phyloP scores from a whole-genome alignment of 35 echinoderm and acorn worm species.

The Acanthaster planci region DNA sequence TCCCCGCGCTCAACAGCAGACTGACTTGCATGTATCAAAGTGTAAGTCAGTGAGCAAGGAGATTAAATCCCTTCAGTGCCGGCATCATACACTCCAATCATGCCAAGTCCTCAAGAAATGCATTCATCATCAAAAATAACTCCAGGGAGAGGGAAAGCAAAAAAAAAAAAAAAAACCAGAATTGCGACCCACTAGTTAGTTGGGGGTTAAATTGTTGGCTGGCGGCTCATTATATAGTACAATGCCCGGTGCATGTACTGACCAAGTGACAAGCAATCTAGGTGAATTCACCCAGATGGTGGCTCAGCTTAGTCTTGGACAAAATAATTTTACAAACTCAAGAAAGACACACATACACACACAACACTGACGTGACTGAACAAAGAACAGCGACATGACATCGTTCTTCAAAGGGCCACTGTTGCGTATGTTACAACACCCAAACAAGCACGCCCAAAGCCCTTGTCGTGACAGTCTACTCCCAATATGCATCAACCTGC shows the following conservation, averaged over 20 bases:
- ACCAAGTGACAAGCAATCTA: background rate
- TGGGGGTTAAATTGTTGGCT: conserved; percentile 26
- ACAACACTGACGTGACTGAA: too few species aligned
- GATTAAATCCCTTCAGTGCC: background rate
- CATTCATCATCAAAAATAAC: conserved; percentile 27
- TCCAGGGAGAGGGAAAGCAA: background rate
- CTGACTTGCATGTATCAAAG: conserved; percentile 29
- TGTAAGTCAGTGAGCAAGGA: background rate
- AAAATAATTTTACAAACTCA: too few species aligned
- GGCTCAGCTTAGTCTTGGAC: too few species aligned
- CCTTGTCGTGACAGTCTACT: background rate
- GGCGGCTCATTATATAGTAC: conserved; percentile 9
- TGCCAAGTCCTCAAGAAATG: conserved; percentile 4
- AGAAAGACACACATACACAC: too few species aligned
- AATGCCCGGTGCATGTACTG: conserved; percentile 30
- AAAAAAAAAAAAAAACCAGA: background rate
- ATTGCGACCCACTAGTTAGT: background rate
- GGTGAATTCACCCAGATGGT: too few species aligned
- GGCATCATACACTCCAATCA: conserved; percentile 24
- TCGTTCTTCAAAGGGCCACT: too few species aligned
- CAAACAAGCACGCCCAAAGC: too few species aligned
- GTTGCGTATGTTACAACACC: too few species aligned
- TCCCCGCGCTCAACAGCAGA: background rate
- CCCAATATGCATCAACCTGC: background rate
- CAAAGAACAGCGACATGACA: too few species aligned